Base-by-base conservation (phyloP, 2,888 invertebrate species). In the Conops quadrifasciatus region DNA sequence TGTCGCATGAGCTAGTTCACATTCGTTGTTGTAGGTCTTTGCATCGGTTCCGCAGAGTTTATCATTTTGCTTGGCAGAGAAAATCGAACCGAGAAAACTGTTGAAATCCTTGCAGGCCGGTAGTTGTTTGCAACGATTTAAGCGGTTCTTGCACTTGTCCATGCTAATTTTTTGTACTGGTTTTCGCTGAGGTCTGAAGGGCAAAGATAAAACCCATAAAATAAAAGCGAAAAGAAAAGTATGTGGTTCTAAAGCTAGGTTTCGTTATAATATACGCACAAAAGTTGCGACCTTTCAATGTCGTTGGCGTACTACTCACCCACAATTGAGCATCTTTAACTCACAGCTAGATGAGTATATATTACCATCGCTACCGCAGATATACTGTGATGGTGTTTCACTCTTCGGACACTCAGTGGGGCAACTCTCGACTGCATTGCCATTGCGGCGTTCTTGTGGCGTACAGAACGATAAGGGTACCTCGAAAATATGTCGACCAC, bases 31-130 rank as follows among this genome's bases (percentile, higher is more conserved):
- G 87, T 96, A 96, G 0, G 94, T 94, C 75, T 90, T 91, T 19
- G 95, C 94, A 80, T 96, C 95, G 9, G 94, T 94, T 1, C 95
- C 96, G 80, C 96, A 96, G n/a, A 95, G 91, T 1, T 93, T 93
- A 83, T 94, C 93, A 24, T 87, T 84, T 36, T 92, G 91, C 47
- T 83, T 84, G 7, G 90, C 90, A 63, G 89, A 88, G 74, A 82
- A 86, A 74, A 87, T 87, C 56, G 88, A 87, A 45, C 84, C 84
- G 21, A 82, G 84, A 30, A 84, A 78, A 74, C 82, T 84, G 72
- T 85, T 85, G 19, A 85, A 85, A 70, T 86, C 86, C 75, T 86
- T 85, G 78, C 93, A 92, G 75, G 92, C 90, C 73, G 91, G 90
- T 68, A 89, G 87, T 80, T 93, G 93, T 80, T 90, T 88, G 83